Percentiles rank a stretch among this genome's conserved stretches.
Evolutionary conservation across 2,888 invertebrate species (phyloP).

Genomic region (Strigamia transsilvanica): DNA sequence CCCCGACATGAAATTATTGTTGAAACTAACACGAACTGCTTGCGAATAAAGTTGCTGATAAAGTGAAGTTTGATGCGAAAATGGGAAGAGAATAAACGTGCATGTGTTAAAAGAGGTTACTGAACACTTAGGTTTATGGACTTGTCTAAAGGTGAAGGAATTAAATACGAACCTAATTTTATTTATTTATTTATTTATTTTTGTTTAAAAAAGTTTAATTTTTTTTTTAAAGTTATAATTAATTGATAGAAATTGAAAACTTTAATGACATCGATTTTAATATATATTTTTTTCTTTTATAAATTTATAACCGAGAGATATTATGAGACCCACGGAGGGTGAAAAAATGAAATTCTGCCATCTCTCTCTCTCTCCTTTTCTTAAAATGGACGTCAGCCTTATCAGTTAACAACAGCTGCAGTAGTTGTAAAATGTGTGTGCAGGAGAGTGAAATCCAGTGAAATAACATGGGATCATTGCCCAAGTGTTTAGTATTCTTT

Average conservation of each 20-base stretch:
- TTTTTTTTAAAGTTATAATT: no score
- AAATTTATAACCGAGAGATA: not conserved
- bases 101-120: no score
- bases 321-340: not conserved
- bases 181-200: no score
- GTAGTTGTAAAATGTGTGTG: slow-evolving; percentile 30
- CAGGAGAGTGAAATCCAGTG: slow-evolving; percentile 25
- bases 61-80: not conserved
- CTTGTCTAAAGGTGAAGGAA: no score
- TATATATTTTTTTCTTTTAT: not conserved
- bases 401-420: slow-evolving; percentile 25
- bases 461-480: slow-evolving; percentile 26
- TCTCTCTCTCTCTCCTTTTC: slow-evolving; percentile 10
- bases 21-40: not conserved
- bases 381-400: slow-evolving; percentile 26
- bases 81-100: not conserved
- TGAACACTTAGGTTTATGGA: no score
- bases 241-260: no score
- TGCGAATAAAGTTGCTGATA: not conserved
- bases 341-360: slow-evolving; percentile 16
- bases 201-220: no score
- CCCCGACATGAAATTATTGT: slow-evolving; percentile 10
- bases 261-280: not conserved
- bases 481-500: slow-evolving; percentile 16
- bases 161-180: no score